phyloP scores from a whole-genome alignment of 2,888 invertebrate genomes.

The Clanis bilineata region DNA sequence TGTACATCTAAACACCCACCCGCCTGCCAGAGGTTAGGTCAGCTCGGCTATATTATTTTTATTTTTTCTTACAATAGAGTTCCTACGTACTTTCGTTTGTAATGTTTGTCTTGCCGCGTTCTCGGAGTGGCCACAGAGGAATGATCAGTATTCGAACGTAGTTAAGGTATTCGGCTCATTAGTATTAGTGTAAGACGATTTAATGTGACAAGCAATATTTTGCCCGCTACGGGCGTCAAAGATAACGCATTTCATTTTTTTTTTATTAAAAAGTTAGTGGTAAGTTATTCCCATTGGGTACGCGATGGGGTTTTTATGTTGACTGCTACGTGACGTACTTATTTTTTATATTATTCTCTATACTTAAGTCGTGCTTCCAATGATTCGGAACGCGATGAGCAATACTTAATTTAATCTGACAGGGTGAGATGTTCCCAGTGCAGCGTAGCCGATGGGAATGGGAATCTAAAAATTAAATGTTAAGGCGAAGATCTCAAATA shows the following conservation, averaged over 20 bases:
- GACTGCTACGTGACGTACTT: not conserved
- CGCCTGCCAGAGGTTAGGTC: slow-evolving; percentile 50
- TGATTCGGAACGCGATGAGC: not conserved
- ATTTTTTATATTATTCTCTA: not conserved
- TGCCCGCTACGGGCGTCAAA: slow-evolving; percentile 63
- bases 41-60: slow-evolving; percentile 39
- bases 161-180: slow-evolving; percentile 53
- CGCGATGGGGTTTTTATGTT: slow-evolving; percentile 4
- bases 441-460: slow-evolving; percentile 18
- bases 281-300: slow-evolving; percentile 19
- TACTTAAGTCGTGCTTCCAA: not conserved
- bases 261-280: slow-evolving; percentile 16
- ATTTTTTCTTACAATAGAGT: slow-evolving; percentile 45
- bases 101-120: slow-evolving; percentile 54
- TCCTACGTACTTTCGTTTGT: slow-evolving; percentile 54
- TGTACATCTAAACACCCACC: slow-evolving; percentile 88
- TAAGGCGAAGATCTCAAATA: slow-evolving; percentile 76
- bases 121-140: slow-evolving; percentile 45
- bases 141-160: slow-evolving; percentile 56
- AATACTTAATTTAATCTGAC: not conserved
- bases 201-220: slow-evolving; percentile 52
- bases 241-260: slow-evolving; percentile 71
- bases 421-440: not conserved
- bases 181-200: slow-evolving; percentile 50
- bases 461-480: slow-evolving; percentile 19